Evolutionary conservation across 1,140 invertebrate species (phyloP), one percentile per base, ranked within the genome.

Genomic region (Ceratosolen fusciceps): DNA sequence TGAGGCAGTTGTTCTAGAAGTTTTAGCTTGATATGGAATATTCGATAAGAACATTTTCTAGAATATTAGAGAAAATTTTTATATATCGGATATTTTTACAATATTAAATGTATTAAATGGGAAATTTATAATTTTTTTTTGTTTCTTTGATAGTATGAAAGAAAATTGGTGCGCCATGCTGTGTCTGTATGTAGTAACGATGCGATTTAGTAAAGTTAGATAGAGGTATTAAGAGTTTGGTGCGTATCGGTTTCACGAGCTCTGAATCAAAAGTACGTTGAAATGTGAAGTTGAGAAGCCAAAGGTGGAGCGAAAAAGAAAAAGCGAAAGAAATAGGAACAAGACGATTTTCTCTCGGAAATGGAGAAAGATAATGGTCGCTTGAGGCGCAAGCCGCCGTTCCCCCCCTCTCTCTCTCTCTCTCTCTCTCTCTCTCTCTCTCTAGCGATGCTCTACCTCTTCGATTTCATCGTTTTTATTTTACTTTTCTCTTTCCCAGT

Each of bases 341-440:
- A 58, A 7, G 29, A 21, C 39, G 12, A 65, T 37, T 58, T 58
- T 58, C 24, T 58, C 1, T 34, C n/a, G 34, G 21, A 65, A 43
- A 37, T 21, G 37, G 39, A 76, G 71, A 80, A 80, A 80, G 79
- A 80, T 80, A 80, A 80, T 80, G 74, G 68, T 80, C 49, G 73
- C 79, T 47, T 47, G 62, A 77, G 74, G 80, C 75, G 10, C 43
- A 43, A 39, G 1, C 19, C 52, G 14, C 16, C 14, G 49, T n/a
- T n/a, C n/a, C n/a, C n/a, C n/a, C n/a, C n/a, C n/a, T n/a, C n/a
- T n/a, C n/a, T n/a, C n/a, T n/a, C 8, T 24, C 52, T 74, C 52
- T 74, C 56, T 74, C 71, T 21, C 52, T 49, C 70, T 10, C 47
- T 29, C 19, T 49, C 19, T 19, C 29, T 7, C 31, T 34, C 58